Evolutionary conservation across 1,140 invertebrate genomes (phyloP).

Genomic region (Papilio glaucus): DNA sequence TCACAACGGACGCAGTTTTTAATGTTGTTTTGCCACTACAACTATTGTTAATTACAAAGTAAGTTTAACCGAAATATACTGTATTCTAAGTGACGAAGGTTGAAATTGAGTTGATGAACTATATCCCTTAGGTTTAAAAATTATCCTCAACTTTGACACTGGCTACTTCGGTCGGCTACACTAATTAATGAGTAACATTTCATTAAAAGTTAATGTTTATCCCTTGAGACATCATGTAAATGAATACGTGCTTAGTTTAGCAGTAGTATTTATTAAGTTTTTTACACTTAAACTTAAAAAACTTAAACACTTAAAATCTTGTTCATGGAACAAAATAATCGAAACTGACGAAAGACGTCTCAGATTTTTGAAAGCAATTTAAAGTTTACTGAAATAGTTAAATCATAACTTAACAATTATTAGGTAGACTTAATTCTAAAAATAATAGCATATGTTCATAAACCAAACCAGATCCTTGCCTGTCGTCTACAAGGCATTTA

Average conservation of each 20-base stretch:
- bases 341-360: no score
- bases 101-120: constrained; percentile 12
- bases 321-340: no score
- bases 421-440: no score
- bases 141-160: constrained; percentile 7
- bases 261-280: neutral
- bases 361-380: no score
- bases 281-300: neutral
- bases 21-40: constrained; percentile 1
- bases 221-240: neutral
- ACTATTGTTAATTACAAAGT: constrained; percentile 9
- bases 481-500: no score
- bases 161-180: neutral
- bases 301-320: no score
- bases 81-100: neutral
- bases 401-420: no score
- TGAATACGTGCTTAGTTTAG: neutral
- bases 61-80: neutral
- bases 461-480: no score
- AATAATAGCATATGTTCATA: no score
- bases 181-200: constrained; percentile 15
- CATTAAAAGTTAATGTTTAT: neutral
- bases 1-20: constrained; percentile 14
- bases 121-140: neutral
- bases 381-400: no score